phyloP scores from a whole-genome alignment of 1,140 invertebrate genomes.

The Drosophila teissieri region DNA sequence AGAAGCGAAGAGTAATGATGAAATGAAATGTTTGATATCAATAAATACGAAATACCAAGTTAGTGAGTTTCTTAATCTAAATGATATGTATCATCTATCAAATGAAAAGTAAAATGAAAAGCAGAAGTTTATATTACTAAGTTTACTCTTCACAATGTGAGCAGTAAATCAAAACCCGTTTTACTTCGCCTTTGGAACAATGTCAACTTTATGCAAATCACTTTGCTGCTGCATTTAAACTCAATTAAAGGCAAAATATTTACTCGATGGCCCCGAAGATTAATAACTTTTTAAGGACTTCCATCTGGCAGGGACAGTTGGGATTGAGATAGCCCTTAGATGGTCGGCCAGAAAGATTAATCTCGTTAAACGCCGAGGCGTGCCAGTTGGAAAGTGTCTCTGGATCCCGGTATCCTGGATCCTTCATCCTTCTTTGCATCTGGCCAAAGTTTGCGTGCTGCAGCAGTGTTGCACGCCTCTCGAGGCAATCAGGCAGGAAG shows the following conservation, averaged over 20 bases:
- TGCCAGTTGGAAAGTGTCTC: constrained; percentile 34
- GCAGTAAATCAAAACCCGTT: background rate
- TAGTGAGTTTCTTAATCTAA: background rate
- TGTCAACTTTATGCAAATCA: constrained; percentile 70
- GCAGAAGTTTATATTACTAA: no score
- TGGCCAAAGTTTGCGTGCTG: constrained; percentile 54
- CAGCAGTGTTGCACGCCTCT: constrained; percentile 69
- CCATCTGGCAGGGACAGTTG: constrained; percentile 30
- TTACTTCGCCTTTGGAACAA: background rate
- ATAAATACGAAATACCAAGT: constrained; percentile 29
- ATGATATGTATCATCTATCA: no score
- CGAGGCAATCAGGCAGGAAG: constrained; percentile 10
- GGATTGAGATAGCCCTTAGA: constrained; percentile 14
- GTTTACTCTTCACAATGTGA: no score
- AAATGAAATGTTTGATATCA: constrained; percentile 37
- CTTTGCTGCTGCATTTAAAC: constrained; percentile 50
- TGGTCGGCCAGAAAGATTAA: constrained; percentile 61
- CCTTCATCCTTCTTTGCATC: constrained; percentile 16
- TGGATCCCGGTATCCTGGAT: background rate
- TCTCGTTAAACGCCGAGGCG: constrained; percentile 75
- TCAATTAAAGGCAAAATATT: constrained; percentile 78
- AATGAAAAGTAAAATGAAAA: no score
- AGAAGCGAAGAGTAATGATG: constrained; percentile 19
- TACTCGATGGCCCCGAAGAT: constrained; percentile 75
- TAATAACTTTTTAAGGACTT: constrained; percentile 68